Evolutionary conservation across 2,797 vertebrate species (phyloP).

Genomic region (Manis crassicaudata): DNA sequence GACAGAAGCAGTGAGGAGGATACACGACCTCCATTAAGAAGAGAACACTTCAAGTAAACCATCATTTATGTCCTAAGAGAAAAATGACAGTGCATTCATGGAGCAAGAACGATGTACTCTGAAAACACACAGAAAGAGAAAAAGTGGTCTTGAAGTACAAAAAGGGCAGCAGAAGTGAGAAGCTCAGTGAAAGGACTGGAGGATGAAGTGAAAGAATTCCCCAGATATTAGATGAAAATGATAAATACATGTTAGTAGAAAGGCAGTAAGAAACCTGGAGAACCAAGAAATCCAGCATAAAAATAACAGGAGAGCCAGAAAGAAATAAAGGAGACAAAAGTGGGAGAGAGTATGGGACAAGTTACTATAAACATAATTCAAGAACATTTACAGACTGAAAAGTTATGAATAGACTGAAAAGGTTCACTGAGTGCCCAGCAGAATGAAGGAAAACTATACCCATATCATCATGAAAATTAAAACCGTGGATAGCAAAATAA

Average conservation of each 20-base stretch:
- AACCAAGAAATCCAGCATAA: background rate
- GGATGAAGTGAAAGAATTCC: background rate
- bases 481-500: background rate
- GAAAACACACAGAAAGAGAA: background rate
- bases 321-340: background rate
- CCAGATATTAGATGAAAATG: background rate
- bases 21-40: background rate
- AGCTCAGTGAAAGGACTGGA: background rate
- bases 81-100: background rate
- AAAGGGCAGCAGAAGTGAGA: background rate
- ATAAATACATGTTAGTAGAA: background rate
- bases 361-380: background rate
- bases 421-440: background rate
- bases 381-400: background rate
- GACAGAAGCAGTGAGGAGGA: background rate
- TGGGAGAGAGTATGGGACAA: background rate
- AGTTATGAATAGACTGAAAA: background rate
- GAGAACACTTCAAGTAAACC: background rate
- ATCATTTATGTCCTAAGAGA: background rate
- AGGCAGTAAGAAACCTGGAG: background rate
- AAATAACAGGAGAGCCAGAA: background rate
- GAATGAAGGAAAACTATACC: background rate
- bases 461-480: background rate
- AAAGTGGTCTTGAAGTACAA: background rate
- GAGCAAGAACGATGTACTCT: background rate